A percentile compares a stretch with the other conserved stretches of the same genome.
Conservation (phyloP, 2,113 vertebrate genomes). For the Balaeniceps rex region DNA sequence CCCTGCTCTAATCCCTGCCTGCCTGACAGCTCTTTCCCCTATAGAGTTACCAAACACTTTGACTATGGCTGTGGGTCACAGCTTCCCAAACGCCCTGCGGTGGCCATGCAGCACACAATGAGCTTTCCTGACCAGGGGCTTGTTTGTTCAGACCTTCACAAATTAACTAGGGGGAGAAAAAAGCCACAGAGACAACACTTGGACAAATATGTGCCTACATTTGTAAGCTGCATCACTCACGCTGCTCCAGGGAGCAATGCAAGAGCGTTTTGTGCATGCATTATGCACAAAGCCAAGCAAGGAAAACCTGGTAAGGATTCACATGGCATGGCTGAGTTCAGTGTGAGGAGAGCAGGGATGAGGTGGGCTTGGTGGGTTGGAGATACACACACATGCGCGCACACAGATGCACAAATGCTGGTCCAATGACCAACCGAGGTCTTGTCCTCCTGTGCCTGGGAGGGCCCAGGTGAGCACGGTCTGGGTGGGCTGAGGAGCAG, state of each 20-base stretch:
- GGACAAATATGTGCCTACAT: not conserved
- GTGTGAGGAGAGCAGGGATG: not conserved
- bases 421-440: accelerated
- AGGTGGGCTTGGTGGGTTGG: not conserved
- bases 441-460: not conserved
- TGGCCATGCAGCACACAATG: not conserved
- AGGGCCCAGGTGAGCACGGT: not conserved
- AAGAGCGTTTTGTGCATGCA: not conserved
- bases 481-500: not conserved
- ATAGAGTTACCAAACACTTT: not conserved
- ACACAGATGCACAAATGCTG: not conserved
- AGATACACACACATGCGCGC: no score
- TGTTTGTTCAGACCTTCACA: not conserved
- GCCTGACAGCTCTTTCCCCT: not conserved
- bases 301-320: not conserved
- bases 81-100: not conserved
- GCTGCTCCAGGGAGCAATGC: not conserved
- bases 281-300: not conserved
- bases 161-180: not conserved
- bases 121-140: not conserved
- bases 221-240: not conserved
- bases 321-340: accelerated
- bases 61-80: not conserved
- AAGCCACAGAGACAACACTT: not conserved
- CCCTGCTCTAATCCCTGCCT: not conserved